Conservation (phyloP, 2,113 vertebrate genomes). For the Psilopogon haemacephalus region DNA sequence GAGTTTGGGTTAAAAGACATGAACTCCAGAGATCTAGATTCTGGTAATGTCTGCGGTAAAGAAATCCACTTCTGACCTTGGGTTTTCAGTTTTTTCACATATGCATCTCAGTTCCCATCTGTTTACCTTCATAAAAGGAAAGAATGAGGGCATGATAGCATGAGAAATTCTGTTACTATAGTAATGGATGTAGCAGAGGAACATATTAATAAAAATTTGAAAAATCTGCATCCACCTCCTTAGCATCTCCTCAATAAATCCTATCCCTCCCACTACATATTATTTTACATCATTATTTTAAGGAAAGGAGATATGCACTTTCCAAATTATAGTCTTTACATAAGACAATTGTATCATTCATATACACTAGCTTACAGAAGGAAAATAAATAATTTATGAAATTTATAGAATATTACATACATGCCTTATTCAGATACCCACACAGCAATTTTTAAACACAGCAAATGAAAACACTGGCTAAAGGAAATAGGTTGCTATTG, state of each 20-base stretch:
- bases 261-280: background rate
- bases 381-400: background rate
- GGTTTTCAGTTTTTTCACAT: background rate
- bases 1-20: background rate
- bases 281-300: background rate
- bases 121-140: background rate
- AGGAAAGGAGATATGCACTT: background rate
- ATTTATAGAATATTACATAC: background rate
- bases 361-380: background rate
- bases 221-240: background rate
- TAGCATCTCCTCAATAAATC: background rate
- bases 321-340: background rate
- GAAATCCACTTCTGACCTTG: background rate
- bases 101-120: background rate
- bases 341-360: background rate
- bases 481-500: background rate
- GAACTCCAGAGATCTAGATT: background rate
- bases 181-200: slow-evolving; percentile 4
- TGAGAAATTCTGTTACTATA: slow-evolving; percentile 4
- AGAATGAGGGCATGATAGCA: background rate
- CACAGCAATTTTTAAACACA: background rate
- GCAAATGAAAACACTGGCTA: background rate
- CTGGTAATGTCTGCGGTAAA: background rate
- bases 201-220: slow-evolving; percentile 18
- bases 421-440: background rate